Base-by-base conservation (phyloP, 2,888 invertebrate genomes). In the Plagodis dolabraria region DNA sequence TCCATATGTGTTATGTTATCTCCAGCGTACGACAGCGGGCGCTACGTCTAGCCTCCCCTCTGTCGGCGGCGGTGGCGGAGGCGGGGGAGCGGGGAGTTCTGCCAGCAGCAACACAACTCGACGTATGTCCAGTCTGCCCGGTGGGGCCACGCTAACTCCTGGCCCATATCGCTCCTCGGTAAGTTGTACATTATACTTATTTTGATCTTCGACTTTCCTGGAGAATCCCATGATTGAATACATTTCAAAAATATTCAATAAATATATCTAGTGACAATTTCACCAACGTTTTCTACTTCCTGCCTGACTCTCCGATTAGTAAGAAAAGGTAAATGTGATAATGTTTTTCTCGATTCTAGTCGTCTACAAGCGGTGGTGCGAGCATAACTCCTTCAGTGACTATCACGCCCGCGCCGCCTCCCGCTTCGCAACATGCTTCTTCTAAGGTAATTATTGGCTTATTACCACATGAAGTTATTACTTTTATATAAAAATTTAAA, bases 321-420 rank as follows among this genome's bases (percentile, higher is more conserved):
- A n/a, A n/a, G n/a, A n/a, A n/a, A n/a, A n/a, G n/a, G n/a, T n/a
- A n/a, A n/a, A n/a, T n/a, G n/a, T n/a, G n/a, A n/a, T n/a, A n/a
- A n/a, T n/a, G n/a, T n/a, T n/a, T n/a, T n/a, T n/a, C 8, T 34
- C 33, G 33, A 9, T 64, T 51, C 0, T 80, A 92, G 92, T 87
- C 87, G 5, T 84, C 89, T 0, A 80, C 88, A 0, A 79, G 83
- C 33, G 86, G 91, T 6, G 92, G 90, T 5, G 91, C 92, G 0
- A 92, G 87, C 62, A 95, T 95, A 79, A 95, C 95, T 12, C 96
- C 96, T 0, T 95, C 96, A 43, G 96, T 96, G 69, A 96, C 96
- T 63, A 96, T 96, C 77, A 96, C 96, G 6, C 96, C 96, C 9
- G 96, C 96, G 45, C 95, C 96, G 33, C 96, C 95, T 54, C 96